A percentile compares a stretch with the other conserved stretches of the same genome.
Conservation (phyloP, 2,888 invertebrate species). For the Cheilosia scutellata region DNA sequence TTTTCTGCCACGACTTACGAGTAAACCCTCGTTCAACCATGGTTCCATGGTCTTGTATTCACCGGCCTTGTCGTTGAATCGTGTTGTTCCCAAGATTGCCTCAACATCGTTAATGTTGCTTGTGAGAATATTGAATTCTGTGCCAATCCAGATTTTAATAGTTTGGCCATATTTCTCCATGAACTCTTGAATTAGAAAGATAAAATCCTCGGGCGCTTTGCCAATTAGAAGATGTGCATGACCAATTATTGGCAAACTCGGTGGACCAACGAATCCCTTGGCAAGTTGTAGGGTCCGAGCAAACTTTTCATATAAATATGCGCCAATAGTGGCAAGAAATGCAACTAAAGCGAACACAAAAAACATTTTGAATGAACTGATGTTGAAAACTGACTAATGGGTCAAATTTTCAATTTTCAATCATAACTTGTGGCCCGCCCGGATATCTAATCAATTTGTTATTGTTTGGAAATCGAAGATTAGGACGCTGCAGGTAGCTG, state of each 20-base stretch:
- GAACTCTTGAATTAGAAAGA: constrained; percentile 80
- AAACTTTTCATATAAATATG: constrained; percentile 77
- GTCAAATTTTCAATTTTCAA: neutral
- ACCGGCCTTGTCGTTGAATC: constrained; percentile 85
- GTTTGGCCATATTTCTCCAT: constrained; percentile 79
- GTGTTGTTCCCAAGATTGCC: constrained; percentile 80
- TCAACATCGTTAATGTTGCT: constrained; percentile 80
- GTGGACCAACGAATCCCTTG: constrained; percentile 80
- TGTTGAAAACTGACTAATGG: neutral
- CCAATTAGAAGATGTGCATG: constrained; percentile 84
- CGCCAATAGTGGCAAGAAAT: constrained; percentile 20
- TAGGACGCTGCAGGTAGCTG: neutral
- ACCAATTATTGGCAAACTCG: constrained; percentile 85
- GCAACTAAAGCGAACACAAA: constrained; percentile 49
- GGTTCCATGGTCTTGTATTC: constrained; percentile 82
- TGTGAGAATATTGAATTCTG: constrained; percentile 81
- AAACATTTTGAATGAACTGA: constrained; percentile 76
- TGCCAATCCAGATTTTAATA: constrained; percentile 81
- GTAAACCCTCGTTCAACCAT: constrained; percentile 79
- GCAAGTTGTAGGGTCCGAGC: constrained; percentile 79
- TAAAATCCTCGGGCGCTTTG: constrained; percentile 83
- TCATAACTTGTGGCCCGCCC: neutral
- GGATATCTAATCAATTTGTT: constrained; percentile 63
- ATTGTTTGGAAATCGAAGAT: neutral
- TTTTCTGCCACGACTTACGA: constrained; percentile 79